A percentile compares a stretch with the other conserved stretches of the same genome.
Conservation (phyloP, 2,113 vertebrate species). For the Xenus cinereus region DNA sequence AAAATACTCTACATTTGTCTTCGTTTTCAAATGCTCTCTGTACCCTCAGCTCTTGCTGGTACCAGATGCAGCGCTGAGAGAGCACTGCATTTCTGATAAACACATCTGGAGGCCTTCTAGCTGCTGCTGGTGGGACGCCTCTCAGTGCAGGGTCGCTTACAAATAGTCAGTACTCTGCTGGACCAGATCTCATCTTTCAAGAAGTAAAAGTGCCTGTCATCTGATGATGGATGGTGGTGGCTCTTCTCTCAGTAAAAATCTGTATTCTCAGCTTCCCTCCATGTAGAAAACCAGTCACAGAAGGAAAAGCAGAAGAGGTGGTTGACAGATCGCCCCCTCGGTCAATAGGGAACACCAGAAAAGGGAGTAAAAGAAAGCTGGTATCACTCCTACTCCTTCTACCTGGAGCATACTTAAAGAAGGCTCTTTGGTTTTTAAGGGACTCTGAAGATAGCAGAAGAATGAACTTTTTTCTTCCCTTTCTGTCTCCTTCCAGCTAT, state of each 20-base stretch:
- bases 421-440: background rate
- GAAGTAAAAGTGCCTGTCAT: background rate
- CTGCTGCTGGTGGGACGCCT: background rate
- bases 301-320: background rate
- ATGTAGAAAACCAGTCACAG: background rate
- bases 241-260: background rate
- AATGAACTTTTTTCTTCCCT: background rate
- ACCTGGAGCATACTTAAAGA: background rate
- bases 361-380: background rate
- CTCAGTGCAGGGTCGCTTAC: background rate
- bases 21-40: background rate
- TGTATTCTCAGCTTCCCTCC: background rate
- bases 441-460: background rate
- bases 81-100: background rate
- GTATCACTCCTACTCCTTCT: background rate
- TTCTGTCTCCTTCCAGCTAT: background rate
- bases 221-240: background rate
- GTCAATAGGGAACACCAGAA: background rate
- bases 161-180: background rate
- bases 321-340: background rate
- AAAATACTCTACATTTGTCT: background rate
- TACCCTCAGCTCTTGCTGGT: background rate
- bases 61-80: background rate
- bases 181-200: background rate
- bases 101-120: background rate